Percentiles rank a stretch among this genome's conserved stretches.
Conservation (phyloP, 2,888 invertebrate species). For the Apodemia zela region DNA sequence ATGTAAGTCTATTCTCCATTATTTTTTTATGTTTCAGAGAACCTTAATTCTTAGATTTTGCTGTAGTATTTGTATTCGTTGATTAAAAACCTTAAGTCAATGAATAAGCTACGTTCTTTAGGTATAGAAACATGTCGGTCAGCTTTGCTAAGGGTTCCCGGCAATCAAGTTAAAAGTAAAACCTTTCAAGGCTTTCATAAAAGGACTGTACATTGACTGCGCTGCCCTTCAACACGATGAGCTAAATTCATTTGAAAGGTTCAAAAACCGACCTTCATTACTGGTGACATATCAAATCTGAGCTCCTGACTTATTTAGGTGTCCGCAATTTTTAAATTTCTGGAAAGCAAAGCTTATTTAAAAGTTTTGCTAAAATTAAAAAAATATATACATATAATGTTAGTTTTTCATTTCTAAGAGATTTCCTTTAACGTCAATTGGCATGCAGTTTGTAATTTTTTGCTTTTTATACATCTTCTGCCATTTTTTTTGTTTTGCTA, state of each 20-base stretch:
- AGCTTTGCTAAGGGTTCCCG: not conserved
- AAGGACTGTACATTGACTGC: not conserved
- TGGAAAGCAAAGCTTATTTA: not conserved
- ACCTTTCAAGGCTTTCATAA: not conserved
- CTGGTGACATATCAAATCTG: not conserved
- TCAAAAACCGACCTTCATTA: not conserved
- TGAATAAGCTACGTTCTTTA: not conserved
- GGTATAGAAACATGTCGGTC: not conserved
- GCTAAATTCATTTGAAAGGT: slow-evolving; percentile 7
- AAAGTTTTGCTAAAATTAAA: no score
- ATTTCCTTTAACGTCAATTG: no score
- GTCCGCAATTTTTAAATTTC: not conserved
- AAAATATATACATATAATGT: no score
- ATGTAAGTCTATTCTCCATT: no score
- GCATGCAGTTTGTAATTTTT: no score
- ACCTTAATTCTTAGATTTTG: no score
- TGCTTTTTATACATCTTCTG: no score
- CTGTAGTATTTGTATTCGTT: no score
- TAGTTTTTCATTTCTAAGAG: no score
- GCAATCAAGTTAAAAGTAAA: not conserved
- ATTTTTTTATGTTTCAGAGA: no score
- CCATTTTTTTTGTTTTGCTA: no score
- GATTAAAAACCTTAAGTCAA: no score
- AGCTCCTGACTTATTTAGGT: not conserved
- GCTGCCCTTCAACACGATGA: not conserved